Percentiles rank a stretch among this genome's conserved stretches.
These are phyloP conservation scores for Leptestheria dahalacensis DNA, from an alignment of 1,140 invertebrate genomes.

Conservation along the genomic window DNA sequence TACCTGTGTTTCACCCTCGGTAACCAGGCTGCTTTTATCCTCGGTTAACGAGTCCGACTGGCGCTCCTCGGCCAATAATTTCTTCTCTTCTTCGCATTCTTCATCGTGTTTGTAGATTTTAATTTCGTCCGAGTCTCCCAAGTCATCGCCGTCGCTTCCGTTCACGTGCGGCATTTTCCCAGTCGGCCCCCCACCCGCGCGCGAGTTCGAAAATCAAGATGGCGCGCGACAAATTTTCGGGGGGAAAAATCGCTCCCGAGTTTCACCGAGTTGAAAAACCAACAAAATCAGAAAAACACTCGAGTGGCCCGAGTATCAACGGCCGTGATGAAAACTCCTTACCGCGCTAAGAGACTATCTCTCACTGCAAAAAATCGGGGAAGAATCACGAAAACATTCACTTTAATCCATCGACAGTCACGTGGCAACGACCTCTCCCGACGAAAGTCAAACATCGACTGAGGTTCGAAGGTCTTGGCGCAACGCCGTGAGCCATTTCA, in stretches of 20 bases:
- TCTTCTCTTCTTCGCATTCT: constrained; percentile 52
- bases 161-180: constrained; percentile 73
- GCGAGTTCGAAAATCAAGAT: no score
- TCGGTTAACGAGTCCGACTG: constrained; percentile 83
- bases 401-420: neutral
- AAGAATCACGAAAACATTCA: neutral
- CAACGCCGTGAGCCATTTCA: neutral
- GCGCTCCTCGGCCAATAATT: constrained; percentile 36
- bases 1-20: constrained; percentile 36
- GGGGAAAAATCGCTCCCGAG: no score
- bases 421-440: neutral
- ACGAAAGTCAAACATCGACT: neutral
- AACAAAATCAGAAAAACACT: no score
- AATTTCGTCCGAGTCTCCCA: constrained; percentile 88
- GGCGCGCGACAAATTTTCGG: no score
- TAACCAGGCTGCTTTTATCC: constrained; percentile 87
- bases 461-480: neutral
- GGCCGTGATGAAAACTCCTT: no score
- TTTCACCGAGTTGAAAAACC: no score
- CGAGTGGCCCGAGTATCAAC: no score
- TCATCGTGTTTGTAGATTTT: constrained; percentile 94
- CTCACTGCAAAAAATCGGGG: neutral
- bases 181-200: no score
- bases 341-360: no score
- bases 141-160: constrained; percentile 66